Conservation (phyloP, 1,140 invertebrate species). For the Neodiprion fabricii region DNA sequence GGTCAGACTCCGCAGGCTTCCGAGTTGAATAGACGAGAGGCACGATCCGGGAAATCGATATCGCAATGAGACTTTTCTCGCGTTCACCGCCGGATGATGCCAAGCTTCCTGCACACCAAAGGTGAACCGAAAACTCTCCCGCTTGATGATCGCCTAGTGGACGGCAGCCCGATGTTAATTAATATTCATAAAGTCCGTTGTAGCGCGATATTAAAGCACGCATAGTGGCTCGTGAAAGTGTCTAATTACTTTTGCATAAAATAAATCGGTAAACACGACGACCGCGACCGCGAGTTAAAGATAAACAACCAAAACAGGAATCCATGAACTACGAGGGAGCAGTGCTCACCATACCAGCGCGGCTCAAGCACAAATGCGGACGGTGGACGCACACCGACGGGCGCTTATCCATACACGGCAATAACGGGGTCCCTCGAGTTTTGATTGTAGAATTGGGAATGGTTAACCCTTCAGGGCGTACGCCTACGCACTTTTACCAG, state of each 20-base stretch:
- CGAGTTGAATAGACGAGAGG: too few species aligned
- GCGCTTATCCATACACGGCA: not conserved
- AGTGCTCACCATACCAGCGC: not conserved
- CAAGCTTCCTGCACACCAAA: constrained; percentile 23
- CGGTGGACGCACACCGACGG: too few species aligned
- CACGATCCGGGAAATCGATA: not conserved
- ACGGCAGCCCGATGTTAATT: constrained; percentile 51
- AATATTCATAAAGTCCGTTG: constrained; percentile 43
- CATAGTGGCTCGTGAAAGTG: not conserved
- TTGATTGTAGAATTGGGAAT: constrained; percentile 22
- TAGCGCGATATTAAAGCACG: not conserved
- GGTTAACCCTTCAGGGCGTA: constrained; percentile 57
- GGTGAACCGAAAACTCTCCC: constrained; percentile 34
- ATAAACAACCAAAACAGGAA: constrained; percentile 53
- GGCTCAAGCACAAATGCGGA: too few species aligned
- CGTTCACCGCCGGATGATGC: too few species aligned
- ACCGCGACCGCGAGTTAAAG: constrained; percentile 43
- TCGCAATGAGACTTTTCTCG: not conserved
- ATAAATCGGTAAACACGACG: constrained; percentile 5
- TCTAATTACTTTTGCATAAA: constrained; percentile 1
- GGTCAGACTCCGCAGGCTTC: not conserved
- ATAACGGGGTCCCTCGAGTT: constrained; percentile 26
- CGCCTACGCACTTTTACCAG: constrained; percentile 63
- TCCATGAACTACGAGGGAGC: constrained; percentile 34
- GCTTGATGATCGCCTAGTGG: constrained; percentile 49